These are phyloP conservation scores for Galemys pyrenaicus DNA, from an alignment of 2,113 vertebrate species.

Conservation along the genomic window DNA sequence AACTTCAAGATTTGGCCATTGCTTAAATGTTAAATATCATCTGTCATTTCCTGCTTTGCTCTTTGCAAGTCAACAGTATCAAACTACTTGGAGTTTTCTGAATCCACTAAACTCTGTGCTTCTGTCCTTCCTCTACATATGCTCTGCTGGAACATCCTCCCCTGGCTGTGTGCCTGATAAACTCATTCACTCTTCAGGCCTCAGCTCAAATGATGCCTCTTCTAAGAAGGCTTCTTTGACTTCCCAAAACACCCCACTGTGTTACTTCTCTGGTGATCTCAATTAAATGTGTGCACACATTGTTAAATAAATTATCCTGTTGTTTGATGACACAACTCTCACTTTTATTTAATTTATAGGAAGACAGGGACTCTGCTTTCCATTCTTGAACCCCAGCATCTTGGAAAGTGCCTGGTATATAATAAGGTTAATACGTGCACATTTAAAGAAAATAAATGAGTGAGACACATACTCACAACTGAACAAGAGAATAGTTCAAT, in stretches of 20 bases:
- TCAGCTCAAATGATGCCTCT: constrained; percentile 7
- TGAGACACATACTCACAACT: background rate
- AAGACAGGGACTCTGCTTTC: background rate
- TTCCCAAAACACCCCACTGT: background rate
- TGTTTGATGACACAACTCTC: background rate
- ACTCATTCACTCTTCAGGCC: background rate
- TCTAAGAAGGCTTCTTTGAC: background rate
- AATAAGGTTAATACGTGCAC: background rate
- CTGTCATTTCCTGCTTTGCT: constrained; percentile 61
- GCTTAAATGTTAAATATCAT: constrained; percentile 54
- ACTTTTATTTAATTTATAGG: background rate
- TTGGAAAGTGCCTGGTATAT: background rate
- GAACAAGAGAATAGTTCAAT: background rate
- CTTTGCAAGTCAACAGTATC: constrained; percentile 38
- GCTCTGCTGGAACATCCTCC: background rate
- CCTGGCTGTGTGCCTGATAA: background rate
- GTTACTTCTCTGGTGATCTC: background rate
- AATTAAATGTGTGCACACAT: background rate
- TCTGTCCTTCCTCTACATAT: background rate
- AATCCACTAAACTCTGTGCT: background rate
- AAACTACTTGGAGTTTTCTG: constrained; percentile 17
- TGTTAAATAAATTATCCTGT: background rate
- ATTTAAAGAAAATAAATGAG: background rate
- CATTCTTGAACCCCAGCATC: background rate
- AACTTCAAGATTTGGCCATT: constrained; percentile 48